phyloP scores from a whole-genome alignment of 1,140 invertebrate genomes.

The Drosophila rufa region DNA sequence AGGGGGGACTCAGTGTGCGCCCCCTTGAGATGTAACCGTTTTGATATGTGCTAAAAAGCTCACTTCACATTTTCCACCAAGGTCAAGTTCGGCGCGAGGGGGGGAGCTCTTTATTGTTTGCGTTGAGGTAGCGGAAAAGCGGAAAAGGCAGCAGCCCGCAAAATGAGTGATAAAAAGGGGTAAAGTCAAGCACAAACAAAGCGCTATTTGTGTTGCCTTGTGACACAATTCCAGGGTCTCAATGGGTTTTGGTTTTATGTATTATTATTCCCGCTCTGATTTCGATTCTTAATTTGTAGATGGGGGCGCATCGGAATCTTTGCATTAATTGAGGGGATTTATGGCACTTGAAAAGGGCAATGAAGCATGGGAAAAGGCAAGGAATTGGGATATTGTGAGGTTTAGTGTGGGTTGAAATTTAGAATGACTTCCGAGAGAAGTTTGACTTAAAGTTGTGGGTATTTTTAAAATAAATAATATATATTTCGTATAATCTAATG shows the following conservation, averaged over 20 bases:
- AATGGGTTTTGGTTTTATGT: slow-evolving; percentile 6
- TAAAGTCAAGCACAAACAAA: slow-evolving; percentile 29
- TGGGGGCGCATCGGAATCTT: slow-evolving; percentile 34
- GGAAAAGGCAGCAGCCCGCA: slow-evolving; percentile 21
- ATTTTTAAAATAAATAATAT: no score
- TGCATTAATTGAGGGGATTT: slow-evolving; percentile 23
- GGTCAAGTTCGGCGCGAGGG: slow-evolving; percentile 72
- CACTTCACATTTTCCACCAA: slow-evolving; percentile 81
- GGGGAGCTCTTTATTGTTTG: slow-evolving; percentile 65
- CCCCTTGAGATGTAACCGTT: slow-evolving; percentile 77
- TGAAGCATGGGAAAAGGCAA: background rate
- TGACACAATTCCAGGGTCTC: slow-evolving; percentile 53
- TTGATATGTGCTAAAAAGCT: slow-evolving; percentile 83
- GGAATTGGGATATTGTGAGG: background rate
- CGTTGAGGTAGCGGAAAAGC: slow-evolving; percentile 66
- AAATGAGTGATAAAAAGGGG: slow-evolving; percentile 60
- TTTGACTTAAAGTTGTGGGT: no score
- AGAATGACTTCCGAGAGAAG: background rate
- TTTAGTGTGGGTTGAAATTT: background rate
- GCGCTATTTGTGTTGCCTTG: slow-evolving; percentile 47
- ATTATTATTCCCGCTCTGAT: slow-evolving; percentile 14
- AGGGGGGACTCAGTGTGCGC: slow-evolving; percentile 24
- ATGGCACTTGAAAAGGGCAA: background rate
- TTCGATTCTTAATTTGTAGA: slow-evolving; percentile 4
- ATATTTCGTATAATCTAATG: no score